A percentile compares a stretch with the other conserved stretches of the same genome.
Evolutionary conservation across 2,888 invertebrate species (phyloP).

Genomic region (Troglohyphantes excavatus): DNA sequence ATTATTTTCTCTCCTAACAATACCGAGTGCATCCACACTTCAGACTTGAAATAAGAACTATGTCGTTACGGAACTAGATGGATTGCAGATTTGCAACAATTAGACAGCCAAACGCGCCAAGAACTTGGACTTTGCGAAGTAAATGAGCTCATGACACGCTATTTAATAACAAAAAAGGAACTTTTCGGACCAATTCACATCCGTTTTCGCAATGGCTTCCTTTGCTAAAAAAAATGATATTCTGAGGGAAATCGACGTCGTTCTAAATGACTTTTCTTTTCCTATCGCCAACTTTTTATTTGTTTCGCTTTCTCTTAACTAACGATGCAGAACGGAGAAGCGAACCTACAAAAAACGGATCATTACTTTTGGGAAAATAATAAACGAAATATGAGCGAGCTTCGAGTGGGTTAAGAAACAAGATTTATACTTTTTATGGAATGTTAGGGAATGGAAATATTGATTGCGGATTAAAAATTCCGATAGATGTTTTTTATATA

Average conservation of each 20-base stretch:
- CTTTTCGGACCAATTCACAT: constrained; percentile 33
- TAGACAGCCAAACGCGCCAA: neutral
- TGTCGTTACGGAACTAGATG: too few species aligned
- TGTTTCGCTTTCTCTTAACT: neutral
- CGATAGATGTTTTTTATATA: too few species aligned
- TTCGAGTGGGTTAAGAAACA: neutral
- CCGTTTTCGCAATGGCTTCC: constrained; percentile 41
- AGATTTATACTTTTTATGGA: too few species aligned
- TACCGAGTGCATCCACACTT: too few species aligned
- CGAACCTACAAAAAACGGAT: neutral
- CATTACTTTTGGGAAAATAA: neutral
- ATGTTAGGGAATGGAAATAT: too few species aligned
- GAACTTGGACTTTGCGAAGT: neutral
- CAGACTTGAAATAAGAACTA: too few species aligned
- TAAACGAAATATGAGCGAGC: neutral
- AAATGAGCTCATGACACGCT: neutral
- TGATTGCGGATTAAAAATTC: too few species aligned
- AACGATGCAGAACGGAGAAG: neutral
- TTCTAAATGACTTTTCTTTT: constrained; percentile 50
- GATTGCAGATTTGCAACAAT: neutral
- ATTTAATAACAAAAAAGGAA: constrained; percentile 6
- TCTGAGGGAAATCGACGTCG: constrained; percentile 38
- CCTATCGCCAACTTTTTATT: neutral
- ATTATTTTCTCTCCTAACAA: too few species aligned
- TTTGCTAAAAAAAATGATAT: constrained; percentile 31